phyloP scores from a whole-genome alignment of 2,797 vertebrate genomes.

The Micromesistius poutassou region DNA sequence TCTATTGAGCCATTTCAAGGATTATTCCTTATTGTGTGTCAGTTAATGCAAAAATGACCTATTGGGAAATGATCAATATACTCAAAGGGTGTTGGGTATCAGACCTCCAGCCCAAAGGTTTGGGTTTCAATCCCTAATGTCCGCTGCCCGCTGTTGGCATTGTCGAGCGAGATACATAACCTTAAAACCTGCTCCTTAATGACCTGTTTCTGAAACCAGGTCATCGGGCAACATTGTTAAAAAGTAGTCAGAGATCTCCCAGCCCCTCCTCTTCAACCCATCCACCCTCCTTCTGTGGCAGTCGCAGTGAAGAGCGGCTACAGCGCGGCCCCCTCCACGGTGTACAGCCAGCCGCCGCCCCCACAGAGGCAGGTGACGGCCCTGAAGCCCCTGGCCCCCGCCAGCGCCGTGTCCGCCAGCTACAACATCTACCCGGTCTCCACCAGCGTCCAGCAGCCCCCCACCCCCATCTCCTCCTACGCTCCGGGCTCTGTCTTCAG shows the following conservation, averaged over 20 bases:
- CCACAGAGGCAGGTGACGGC: conserved; percentile 73
- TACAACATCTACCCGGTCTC: conserved; percentile 71
- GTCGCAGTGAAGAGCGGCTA: conserved; percentile 71
- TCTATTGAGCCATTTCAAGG: too few relatives aligned
- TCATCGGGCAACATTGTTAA: background rate
- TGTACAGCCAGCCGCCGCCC: conserved; percentile 72
- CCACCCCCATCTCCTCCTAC: conserved; percentile 72
- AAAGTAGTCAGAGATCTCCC: too few relatives aligned
- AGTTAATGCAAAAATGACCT: background rate
- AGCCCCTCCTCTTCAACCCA: background rate
- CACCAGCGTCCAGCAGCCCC: conserved; percentile 69
- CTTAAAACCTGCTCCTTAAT: background rate
- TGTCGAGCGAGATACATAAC: background rate
- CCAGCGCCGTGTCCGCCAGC: conserved; percentile 65
- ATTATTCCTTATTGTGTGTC: too few relatives aligned
- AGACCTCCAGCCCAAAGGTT: background rate
- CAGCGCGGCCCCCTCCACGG: conserved; percentile 63
- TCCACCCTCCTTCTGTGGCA: conserved; percentile 17
- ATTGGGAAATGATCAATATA: background rate
- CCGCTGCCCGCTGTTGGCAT: background rate
- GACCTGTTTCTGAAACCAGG: background rate
- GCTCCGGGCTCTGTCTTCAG: conserved; percentile 71
- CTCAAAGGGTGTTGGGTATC: background rate
- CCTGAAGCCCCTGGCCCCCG: conserved; percentile 66
- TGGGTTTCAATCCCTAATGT: background rate